Conservation (phyloP, 2,797 vertebrate genomes). For the Microchirus variegatus region DNA sequence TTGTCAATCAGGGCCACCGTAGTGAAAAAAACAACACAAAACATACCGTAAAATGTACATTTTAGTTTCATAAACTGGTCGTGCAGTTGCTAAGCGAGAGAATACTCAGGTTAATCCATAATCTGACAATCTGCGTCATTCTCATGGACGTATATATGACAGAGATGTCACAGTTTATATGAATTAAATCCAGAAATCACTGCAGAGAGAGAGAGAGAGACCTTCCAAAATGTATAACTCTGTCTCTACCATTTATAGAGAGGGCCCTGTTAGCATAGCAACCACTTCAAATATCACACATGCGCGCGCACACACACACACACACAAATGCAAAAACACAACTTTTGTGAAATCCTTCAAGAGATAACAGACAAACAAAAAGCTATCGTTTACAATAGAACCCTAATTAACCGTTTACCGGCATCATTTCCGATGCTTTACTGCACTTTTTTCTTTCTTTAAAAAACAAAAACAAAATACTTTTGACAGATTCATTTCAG, state of each 20-base stretch:
- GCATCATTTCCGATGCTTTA: neutral
- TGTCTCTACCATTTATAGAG: slow-evolving; percentile 24
- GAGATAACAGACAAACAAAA: neutral
- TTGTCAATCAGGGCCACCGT: no score
- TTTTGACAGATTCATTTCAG: no score
- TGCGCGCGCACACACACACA: slow-evolving; percentile 15
- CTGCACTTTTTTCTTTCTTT: no score
- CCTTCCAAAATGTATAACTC: slow-evolving; percentile 32
- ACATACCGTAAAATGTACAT: no score
- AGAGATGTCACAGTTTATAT: slow-evolving; percentile 13
- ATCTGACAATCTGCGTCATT: no score
- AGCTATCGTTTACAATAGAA: neutral
- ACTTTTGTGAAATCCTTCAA: slow-evolving; percentile 8
- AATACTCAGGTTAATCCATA: no score
- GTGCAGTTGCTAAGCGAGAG: no score
- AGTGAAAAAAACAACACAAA: no score
- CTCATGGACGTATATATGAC: slow-evolving; percentile 20
- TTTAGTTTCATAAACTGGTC: neutral
- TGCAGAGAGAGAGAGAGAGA: slow-evolving; percentile 11
- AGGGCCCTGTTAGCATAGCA: slow-evolving; percentile 49
- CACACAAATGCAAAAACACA: slow-evolving; percentile 6
- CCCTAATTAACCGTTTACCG: slow-evolving; percentile 2
- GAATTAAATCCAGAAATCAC: slow-evolving; percentile 27
- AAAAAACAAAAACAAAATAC: neutral
- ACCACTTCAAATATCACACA: slow-evolving; percentile 34